phyloP scores from a whole-genome alignment of 1,140 invertebrate species.

The Euwallacea fornicatus region DNA sequence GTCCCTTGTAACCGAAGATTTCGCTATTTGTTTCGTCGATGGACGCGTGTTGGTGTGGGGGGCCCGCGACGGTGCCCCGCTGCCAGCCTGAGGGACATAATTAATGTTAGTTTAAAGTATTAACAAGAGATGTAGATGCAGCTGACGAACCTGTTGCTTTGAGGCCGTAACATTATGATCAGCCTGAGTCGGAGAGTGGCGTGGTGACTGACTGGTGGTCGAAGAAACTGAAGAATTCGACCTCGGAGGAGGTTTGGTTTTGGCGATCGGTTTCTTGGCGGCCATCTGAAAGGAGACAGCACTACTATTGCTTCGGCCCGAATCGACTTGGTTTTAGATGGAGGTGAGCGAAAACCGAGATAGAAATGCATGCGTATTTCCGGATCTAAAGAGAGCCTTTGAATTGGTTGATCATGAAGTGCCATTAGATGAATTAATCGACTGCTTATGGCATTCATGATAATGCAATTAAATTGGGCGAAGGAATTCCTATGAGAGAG shows the following conservation, averaged over 20 bases:
- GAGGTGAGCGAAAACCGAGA: too few species aligned
- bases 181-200: constrained; percentile 20
- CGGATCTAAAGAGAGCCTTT: too few species aligned
- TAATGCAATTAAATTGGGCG: too few species aligned
- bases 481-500: too few species aligned
- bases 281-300: constrained; percentile 5
- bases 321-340: too few species aligned
- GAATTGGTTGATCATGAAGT: too few species aligned
- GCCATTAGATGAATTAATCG: too few species aligned
- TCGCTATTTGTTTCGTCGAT: constrained; percentile 45
- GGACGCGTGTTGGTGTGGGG: constrained; percentile 41
- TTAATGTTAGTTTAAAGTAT: neutral
- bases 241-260: constrained; percentile 18
- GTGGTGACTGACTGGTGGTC: constrained; percentile 21
- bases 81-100: neutral
- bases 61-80: neutral
- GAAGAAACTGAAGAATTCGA: constrained; percentile 16
- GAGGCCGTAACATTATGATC: constrained; percentile 12
- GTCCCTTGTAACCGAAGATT: constrained; percentile 47
- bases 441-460: too few species aligned
- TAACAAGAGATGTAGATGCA: constrained; percentile 1
- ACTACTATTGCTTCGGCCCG: too few species aligned
- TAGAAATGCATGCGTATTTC: too few species aligned
- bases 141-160: constrained; percentile 3
- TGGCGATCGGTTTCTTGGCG: constrained; percentile 18